These are phyloP conservation scores for Falco cherrug DNA, from an alignment of 2,797 vertebrate species.

Conservation along the genomic window DNA sequence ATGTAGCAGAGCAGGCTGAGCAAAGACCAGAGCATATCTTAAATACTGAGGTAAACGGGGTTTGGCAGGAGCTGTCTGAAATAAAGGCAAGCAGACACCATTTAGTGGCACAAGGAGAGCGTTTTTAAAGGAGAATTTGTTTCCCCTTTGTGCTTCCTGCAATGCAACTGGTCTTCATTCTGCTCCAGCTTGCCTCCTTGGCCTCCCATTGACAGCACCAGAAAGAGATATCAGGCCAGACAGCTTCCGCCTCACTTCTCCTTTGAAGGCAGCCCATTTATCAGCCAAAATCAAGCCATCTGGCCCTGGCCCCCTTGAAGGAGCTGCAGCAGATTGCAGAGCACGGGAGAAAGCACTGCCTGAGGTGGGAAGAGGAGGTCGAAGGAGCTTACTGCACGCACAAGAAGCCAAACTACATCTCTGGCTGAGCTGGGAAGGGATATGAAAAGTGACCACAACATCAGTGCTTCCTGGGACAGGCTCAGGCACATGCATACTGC, in stretches of 20 bases:
- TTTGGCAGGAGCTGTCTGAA: background rate
- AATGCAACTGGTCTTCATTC: background rate
- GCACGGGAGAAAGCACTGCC: background rate
- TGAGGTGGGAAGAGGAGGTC: background rate
- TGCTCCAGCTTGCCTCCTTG: background rate
- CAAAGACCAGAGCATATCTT: background rate
- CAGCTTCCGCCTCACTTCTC: background rate
- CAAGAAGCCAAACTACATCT: background rate
- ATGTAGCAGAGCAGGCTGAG: accelerated
- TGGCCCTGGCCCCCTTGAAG: background rate
- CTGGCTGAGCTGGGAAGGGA: background rate
- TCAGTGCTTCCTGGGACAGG: background rate
- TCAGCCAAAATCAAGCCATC: constrained; percentile 27
- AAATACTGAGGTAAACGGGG: background rate
- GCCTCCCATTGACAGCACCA: background rate
- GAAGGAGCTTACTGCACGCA: background rate
- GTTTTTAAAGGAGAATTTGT: background rate
- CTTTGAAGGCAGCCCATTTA: constrained; percentile 25
- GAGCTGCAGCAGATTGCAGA: background rate
- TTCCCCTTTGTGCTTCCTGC: background rate
- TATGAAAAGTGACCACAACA: background rate
- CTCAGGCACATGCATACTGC: accelerated
- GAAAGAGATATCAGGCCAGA: constrained; percentile 18
- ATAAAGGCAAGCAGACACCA: background rate
- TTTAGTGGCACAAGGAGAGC: background rate